Evolutionary conservation across 2,113 vertebrate species (phyloP).

Genomic region (Sphaerodactylus townsendi): DNA sequence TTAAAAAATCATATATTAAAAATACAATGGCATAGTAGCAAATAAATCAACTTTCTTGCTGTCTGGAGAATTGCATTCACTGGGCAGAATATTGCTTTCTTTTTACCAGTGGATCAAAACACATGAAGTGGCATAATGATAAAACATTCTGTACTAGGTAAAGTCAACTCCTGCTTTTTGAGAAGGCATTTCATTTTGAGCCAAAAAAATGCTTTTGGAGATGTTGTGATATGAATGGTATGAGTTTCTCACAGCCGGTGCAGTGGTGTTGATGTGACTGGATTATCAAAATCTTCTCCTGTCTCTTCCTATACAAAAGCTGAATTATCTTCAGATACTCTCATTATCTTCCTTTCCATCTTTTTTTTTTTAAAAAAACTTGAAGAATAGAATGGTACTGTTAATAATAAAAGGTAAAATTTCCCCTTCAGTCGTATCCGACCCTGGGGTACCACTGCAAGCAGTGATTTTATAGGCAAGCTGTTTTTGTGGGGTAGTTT

Average conservation of each 20-base stretch:
- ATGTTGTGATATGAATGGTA: neutral
- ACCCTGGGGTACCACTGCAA: too few species aligned
- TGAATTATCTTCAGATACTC: neutral
- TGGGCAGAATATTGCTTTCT: neutral
- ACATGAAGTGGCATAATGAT: neutral
- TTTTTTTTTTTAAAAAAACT: neutral
- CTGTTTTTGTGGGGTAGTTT: too few species aligned
- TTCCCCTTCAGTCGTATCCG: too few species aligned
- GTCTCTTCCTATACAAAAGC: neutral
- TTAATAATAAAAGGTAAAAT: too few species aligned
- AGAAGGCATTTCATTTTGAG: conserved; percentile 12
- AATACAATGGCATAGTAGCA: too few species aligned
- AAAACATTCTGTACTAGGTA: neutral
- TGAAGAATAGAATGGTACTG: neutral
- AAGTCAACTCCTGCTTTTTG: neutral
- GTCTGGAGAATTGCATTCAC: neutral
- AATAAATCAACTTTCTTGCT: neutral
- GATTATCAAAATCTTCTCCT: neutral
- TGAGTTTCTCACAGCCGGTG: neutral
- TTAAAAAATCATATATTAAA: too few species aligned
- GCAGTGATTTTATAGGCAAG: too few species aligned
- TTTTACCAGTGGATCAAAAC: conserved; percentile 9
- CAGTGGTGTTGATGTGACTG: neutral
- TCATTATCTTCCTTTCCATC: neutral
- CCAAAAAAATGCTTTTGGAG: conserved; percentile 10